Base-by-base conservation (phyloP, 1,140 invertebrate genomes). In the Euwallacea similis region DNA sequence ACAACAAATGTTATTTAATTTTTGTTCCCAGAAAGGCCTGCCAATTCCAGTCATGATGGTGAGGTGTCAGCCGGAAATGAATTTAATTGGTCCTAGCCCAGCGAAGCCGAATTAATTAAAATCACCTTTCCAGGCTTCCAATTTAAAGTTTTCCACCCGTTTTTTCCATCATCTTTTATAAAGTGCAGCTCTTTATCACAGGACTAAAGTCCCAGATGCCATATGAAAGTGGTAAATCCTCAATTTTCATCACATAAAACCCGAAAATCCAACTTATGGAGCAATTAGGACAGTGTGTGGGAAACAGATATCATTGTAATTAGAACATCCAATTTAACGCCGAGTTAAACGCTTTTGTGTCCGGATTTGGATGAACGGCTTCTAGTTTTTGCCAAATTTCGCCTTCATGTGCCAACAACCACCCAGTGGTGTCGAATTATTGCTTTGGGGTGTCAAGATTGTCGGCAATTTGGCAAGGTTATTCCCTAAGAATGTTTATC, bases 221-320 rank as follows among this genome's bases (percentile, higher is more conserved):
- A 68, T 60, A 59, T 69, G 67, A 42, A 11, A 69, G 60, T 33
- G 7, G 58, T 69, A 69, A 69, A 69, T 69, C 67, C 67, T 61
- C 44, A 61, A 69, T 69, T 69, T 69, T 69, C 67, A 69, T 54
- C 67, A 62, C 67, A 69, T 69, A 69, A 69, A 69, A 69, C 59
- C 59, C 60, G 67, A 69, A 69, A 69, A 69, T 69, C 67, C 67
- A 69, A 69, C 66, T 69, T 69, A 69, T 69, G 59, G 47, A 54
- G 67, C 67, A 69, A 69, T 69, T 69, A 69, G 67, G 67, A 61
- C 67, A 69, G 67, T 69, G 59, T 69, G 67, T 69, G 67, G 67
- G 67, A 62, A 53, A 69, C 58, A 69, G 67, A 69, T 69, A 69
- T 69, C 67, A 69, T 69, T 69, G 67, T 69, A 69, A 69, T 69